Conservation (phyloP, 2,797 vertebrate species). For the Geotrypetes seraphini region DNA sequence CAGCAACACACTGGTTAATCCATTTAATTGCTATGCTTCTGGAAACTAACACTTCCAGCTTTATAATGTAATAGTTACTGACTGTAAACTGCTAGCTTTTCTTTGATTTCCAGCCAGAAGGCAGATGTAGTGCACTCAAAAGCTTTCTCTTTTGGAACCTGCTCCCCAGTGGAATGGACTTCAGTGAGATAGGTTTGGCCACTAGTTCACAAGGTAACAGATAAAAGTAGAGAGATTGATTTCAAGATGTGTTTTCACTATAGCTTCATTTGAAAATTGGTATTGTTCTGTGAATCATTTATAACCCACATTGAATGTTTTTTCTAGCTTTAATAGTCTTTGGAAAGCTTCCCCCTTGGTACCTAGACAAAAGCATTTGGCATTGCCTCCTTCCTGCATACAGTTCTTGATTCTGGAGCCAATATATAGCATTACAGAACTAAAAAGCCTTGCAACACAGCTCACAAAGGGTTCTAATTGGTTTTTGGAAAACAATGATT, state of each 20-base stretch:
- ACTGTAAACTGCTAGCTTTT: no score
- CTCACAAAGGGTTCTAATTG: background rate
- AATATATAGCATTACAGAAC: background rate
- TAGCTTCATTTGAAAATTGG: background rate
- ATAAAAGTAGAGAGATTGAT: background rate
- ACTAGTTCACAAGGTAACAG: background rate
- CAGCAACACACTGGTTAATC: background rate
- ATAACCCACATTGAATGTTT: background rate
- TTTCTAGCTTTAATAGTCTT: background rate
- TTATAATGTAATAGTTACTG: background rate
- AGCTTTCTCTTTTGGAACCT: background rate
- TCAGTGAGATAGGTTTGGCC: background rate
- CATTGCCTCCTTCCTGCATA: background rate
- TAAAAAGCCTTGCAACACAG: background rate
- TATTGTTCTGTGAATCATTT: background rate
- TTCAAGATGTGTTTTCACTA: background rate
- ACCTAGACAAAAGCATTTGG: background rate
- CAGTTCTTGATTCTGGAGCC: no score
- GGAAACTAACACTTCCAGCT: background rate
- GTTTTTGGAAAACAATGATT: background rate
- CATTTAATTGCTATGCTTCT: background rate
- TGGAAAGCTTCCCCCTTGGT: background rate
- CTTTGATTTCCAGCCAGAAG: no score
- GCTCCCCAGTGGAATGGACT: background rate
- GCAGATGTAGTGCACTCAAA: no score